These are phyloP conservation scores for Aldrovandia affinis DNA, from an alignment of 2,797 vertebrate species.

Conservation along the genomic window DNA sequence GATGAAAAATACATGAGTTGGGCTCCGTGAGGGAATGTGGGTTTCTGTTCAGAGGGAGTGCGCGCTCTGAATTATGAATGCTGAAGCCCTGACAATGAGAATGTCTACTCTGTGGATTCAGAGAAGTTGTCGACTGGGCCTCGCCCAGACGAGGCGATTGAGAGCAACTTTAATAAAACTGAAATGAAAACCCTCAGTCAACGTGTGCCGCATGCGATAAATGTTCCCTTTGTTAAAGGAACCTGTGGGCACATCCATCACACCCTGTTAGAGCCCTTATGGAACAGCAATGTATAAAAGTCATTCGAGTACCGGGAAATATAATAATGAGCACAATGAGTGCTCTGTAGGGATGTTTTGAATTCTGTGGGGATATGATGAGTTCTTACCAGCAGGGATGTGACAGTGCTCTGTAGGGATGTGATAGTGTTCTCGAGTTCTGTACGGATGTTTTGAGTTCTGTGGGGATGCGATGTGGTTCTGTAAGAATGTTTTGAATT, in stretches of 20 bases:
- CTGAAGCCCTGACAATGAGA: background rate
- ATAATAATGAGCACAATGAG: background rate
- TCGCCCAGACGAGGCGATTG: background rate
- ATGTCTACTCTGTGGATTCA: background rate
- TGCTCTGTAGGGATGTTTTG: background rate
- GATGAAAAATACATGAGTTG: constrained; percentile 15
- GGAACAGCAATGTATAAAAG: background rate
- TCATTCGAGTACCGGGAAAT: background rate
- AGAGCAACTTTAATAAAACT: background rate
- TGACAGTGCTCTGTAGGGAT: background rate
- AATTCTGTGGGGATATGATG: no score
- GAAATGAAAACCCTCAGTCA: background rate
- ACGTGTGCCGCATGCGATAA: background rate
- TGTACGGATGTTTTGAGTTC: no score
- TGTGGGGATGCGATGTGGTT: background rate
- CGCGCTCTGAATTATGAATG: background rate
- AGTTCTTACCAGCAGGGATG: no score
- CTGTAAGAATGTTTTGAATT: no score
- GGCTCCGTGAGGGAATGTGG: background rate
- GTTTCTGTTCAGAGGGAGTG: background rate
- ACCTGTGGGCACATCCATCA: background rate
- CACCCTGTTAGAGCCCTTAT: background rate
- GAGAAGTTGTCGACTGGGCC: background rate
- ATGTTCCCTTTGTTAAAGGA: background rate
- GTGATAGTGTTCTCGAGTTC: background rate